Percentiles rank a stretch among this genome's conserved stretches.
Conservation (phyloP, 2,888 invertebrate genomes). For the Lithophane socia region DNA sequence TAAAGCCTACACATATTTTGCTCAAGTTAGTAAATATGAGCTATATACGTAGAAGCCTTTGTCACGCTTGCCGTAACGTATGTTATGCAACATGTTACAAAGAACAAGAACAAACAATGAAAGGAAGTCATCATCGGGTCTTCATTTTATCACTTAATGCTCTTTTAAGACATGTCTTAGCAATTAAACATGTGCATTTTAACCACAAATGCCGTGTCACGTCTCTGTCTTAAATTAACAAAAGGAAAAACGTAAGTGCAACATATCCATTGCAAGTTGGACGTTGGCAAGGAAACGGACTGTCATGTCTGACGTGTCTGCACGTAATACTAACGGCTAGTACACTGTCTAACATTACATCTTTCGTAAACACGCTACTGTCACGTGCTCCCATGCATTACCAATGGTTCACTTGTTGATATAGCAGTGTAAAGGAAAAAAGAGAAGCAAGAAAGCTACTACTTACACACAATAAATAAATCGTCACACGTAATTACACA, state of each 20-base stretch:
- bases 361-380: slow-evolving; percentile 21
- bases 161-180: slow-evolving; percentile 6
- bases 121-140: background rate
- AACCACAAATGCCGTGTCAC: slow-evolving; percentile 11
- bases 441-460: slow-evolving; percentile 8
- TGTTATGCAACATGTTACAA: slow-evolving; percentile 1
- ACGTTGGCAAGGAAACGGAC: slow-evolving; percentile 32
- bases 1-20: no score
- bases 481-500: slow-evolving; percentile 65
- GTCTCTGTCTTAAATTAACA: background rate
- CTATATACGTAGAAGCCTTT: background rate
- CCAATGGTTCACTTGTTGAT: slow-evolving; percentile 49
- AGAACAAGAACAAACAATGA: slow-evolving; percentile 6
- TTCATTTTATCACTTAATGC: slow-evolving; percentile 8
- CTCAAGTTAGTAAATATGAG: background rate
- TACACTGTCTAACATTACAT: slow-evolving; percentile 23
- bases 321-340: slow-evolving; percentile 23
- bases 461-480: slow-evolving; percentile 41
- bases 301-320: slow-evolving; percentile 42
- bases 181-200: background rate
- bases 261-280: slow-evolving; percentile 37
- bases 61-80: background rate
- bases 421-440: background rate
- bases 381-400: slow-evolving; percentile 9
- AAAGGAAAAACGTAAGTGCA: slow-evolving; percentile 38